Percentiles rank a stretch among this genome's conserved stretches.
Conservation (phyloP, 2,888 invertebrate species). For the Dicyrtoma fusca region DNA sequence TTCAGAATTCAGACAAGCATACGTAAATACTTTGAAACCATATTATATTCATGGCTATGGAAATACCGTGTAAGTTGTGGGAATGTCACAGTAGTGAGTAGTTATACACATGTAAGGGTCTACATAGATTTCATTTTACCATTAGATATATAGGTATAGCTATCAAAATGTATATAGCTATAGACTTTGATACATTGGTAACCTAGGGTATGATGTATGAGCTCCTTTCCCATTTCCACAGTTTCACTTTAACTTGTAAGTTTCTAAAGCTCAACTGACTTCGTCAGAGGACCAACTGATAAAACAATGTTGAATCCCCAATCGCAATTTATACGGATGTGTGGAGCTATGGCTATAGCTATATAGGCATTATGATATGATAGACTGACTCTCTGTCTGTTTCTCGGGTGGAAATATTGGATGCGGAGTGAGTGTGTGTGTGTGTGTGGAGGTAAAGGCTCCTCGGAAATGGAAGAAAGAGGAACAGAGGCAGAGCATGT, state of each 20-base stretch:
- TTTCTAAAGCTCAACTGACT: too few relatives aligned
- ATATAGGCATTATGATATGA: neutral
- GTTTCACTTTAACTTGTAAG: neutral
- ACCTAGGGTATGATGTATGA: slow-evolving; percentile 6
- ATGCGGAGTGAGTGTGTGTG: neutral
- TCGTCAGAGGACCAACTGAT: slow-evolving; percentile 25
- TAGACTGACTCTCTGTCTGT: neutral
- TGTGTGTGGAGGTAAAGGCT: neutral
- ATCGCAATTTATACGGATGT: slow-evolving; percentile 35
- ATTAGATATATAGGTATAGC: too few relatives aligned
- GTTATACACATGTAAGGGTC: too few relatives aligned
- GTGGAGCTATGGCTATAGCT: neutral
- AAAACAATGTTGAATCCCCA: slow-evolving; percentile 41
- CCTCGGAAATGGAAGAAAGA: neutral
- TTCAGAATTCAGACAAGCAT: too few relatives aligned
- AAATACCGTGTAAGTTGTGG: slow-evolving; percentile 14
- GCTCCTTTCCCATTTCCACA: slow-evolving; percentile 11
- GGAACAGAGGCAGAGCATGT: neutral
- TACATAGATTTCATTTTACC: too few relatives aligned
- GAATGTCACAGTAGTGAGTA: neutral
- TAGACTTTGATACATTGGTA: too few relatives aligned
- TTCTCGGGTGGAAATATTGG: too few relatives aligned
- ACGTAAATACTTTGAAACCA: too few relatives aligned
- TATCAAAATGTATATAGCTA: too few relatives aligned
- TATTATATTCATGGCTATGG: too few relatives aligned